Base-by-base conservation (phyloP, 1,140 invertebrate species). In the Drosophila funebris region DNA sequence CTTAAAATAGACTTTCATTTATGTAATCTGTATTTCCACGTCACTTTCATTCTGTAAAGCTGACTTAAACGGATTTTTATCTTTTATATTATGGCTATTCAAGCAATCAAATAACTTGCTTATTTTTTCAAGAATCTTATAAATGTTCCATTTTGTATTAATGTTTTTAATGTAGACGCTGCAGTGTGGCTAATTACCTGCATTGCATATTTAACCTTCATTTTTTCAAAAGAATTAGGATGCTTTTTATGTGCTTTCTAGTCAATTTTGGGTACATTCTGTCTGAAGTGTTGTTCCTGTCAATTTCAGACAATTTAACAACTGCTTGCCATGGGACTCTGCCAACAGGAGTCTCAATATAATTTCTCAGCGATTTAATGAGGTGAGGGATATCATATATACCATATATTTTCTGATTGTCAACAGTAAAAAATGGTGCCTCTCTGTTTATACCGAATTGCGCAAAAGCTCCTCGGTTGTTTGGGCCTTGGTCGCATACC, bases 331-430 rank as follows among this genome's bases (percentile, higher is more conserved):
- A 46, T 13, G 61, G 53, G n/a, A 53, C 46, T 53, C 20, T 16
- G 2, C 50, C 62, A 43, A 54, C 48, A 16, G 62, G 62, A 18
- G 48, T 64, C n/a, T 52, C 39, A 18, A 64, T 53, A 20, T 7
- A 22, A 44, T 44, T 22, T 9, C 37, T 20, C 1, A 57, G 3
- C 0, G 37, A 66, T 66, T 56, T 66, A 7, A 53, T 22, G 9
- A 53, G 31, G 9, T 63, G 60, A 13, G 48, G 61, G n/a, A 64
- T 48, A 64, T 64, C n/a, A n/a, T n/a, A n/a, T n/a, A n/a, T n/a
- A n/a, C n/a, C n/a, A n/a, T n/a, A n/a, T n/a, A n/a, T n/a, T 48
- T 18, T 31, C 53, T 27, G 54, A 43, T 22, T 4, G 20, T 66
- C 27, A 16, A 66, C 13, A 20, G 16, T 4, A 54, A 54, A 66